Evolutionary conservation across 1,140 invertebrate species (phyloP), one percentile per base, ranked within the genome.

Genomic region (Epicauta chinensis): DNA sequence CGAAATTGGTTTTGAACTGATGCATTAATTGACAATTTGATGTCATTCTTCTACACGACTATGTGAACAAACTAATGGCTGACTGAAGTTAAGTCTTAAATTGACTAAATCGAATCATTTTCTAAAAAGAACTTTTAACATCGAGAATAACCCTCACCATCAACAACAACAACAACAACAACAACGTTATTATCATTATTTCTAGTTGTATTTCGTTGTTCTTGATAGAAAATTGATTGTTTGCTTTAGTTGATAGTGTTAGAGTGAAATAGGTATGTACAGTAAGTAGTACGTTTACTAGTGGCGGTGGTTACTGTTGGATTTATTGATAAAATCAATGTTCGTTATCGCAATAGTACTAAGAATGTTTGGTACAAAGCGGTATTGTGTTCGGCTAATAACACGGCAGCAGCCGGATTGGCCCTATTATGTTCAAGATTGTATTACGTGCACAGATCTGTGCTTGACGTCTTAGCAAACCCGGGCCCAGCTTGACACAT

Each of bases 1-100:
- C 55, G 56, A 60, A 64, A 64, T 62, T 62, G 61, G 58, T 60
- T 62, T 60, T 62, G 58, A 62, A 62, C 61, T 62, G 61, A 62
- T 62, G 55, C 56, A 61, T 64, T 64, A 64, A 64, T 64, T 62
- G 62, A 62, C 62, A 64, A 64, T 64, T 64, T 64, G 58, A 58
- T 64, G 57, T 60, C 58, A 64, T 64, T 64, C 62, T 64, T 64
- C 23, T 59, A n/a, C n/a, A n/a, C n/a, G n/a, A n/a, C n/a, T n/a
- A 51, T 46, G 37, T 30, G 50, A 51, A 55, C n/a, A 7, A 23
- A 23, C 62, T 63, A 63, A 63, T 63, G 57, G 62, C 57, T 42
- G 56, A 52, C 54, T 61, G 60, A 63, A 63, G 62, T 55, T 59
- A n/a, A n/a, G 54, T 59, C 60, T 54, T 60, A 63, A 63, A 63